Evolutionary conservation across 2,797 vertebrate species (phyloP).

Genomic region (Bradypodion pumilum): DNA sequence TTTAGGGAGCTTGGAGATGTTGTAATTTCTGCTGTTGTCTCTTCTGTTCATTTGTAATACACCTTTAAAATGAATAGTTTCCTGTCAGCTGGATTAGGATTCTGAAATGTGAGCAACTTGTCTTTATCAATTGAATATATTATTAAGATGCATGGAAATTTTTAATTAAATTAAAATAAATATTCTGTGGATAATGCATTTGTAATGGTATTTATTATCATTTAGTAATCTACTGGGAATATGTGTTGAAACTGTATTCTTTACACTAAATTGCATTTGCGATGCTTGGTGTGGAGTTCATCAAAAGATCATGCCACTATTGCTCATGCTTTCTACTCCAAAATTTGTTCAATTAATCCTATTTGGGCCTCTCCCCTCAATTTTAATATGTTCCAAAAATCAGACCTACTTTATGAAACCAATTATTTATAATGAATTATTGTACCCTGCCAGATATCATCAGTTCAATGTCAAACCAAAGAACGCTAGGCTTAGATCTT

Average conservation of each 20-base stretch:
- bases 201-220: constrained; percentile 18
- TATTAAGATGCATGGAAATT: constrained; percentile 14
- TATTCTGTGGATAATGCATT: constrained; percentile 30
- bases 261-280: constrained; percentile 19
- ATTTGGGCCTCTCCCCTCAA: background rate
- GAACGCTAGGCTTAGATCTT: background rate
- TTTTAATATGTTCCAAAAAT: constrained; percentile 24
- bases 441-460: background rate
- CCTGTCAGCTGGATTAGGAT: background rate
- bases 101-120: constrained; percentile 3
- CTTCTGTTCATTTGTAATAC: constrained; percentile 10
- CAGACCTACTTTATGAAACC: constrained; percentile 25
- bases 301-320: background rate
- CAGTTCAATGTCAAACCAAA: constrained; percentile 14
- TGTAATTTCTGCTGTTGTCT: background rate
- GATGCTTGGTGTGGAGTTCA: background rate
- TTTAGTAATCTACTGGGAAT: background rate
- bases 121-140: constrained; percentile 14
- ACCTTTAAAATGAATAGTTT: constrained; percentile 2
- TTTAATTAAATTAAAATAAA: constrained; percentile 28
- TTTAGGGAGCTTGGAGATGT: background rate
- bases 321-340: background rate
- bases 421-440: constrained; percentile 26
- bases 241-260: background rate
- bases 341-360: constrained; percentile 2